Conservation (phyloP, 2,888 invertebrate species). For the Tinea pellionella region DNA sequence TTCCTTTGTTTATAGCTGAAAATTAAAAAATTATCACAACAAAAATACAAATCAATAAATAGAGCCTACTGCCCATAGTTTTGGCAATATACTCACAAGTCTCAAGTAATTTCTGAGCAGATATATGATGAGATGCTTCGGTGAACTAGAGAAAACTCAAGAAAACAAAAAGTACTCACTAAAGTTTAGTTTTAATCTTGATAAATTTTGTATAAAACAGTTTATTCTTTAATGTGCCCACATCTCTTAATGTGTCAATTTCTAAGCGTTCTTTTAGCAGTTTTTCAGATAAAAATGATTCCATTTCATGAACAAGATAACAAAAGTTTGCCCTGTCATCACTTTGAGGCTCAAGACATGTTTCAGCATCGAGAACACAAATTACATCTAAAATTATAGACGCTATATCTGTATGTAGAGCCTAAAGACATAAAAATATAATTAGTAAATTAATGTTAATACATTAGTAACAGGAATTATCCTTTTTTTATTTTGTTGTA, state of each 20-base stretch:
- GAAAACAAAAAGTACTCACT: constrained; percentile 80
- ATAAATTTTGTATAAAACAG: constrained; percentile 95
- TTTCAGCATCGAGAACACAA: constrained; percentile 87
- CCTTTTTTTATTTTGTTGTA: no score
- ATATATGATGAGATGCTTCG: no score
- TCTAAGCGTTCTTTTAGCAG: constrained; percentile 92
- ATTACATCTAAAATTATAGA: constrained; percentile 88
- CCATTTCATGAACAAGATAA: constrained; percentile 81
- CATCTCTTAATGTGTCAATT: constrained; percentile 92
- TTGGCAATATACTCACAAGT: not conserved
- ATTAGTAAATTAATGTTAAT: no score
- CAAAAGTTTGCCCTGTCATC: constrained; percentile 82
- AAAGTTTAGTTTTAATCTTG: constrained; percentile 97
- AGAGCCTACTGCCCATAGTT: no score
- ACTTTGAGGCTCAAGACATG: constrained; percentile 74
- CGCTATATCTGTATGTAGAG: constrained; percentile 81
- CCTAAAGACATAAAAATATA: constrained; percentile 58
- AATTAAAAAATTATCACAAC: constrained; percentile 22
- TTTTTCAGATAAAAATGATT: constrained; percentile 86
- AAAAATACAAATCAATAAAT: not conserved
- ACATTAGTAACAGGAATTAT: no score
- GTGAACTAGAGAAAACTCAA: no score
- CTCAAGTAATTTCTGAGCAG: no score
- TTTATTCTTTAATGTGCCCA: constrained; percentile 89
- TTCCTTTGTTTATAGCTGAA: constrained; percentile 98